A percentile compares a stretch with the other conserved stretches of the same genome.
Evolutionary conservation across 2,113 vertebrate genomes (phyloP).

Genomic region (Pterocles burchelli): DNA sequence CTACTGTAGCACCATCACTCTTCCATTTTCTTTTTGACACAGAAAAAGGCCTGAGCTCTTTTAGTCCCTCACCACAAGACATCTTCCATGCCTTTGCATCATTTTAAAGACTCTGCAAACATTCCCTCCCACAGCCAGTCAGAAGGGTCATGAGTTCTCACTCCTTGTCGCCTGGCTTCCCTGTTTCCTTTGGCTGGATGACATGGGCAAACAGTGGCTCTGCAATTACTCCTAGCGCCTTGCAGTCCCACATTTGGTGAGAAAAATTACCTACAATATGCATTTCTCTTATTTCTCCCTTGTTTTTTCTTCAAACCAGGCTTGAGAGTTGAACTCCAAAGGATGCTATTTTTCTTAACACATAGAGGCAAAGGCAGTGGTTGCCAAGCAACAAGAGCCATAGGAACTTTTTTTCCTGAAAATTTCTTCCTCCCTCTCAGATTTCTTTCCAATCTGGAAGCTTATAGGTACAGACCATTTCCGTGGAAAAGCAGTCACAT

Average conservation of each 20-base stretch:
- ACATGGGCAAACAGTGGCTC: not conserved
- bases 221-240: not conserved
- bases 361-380: conserved; percentile 64
- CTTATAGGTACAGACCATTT: conserved; percentile 38
- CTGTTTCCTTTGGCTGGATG: not conserved
- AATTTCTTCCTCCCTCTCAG: conserved; percentile 63
- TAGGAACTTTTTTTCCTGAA: conserved; percentile 4
- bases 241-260: not conserved
- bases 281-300: not conserved
- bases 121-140: not conserved
- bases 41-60: not conserved
- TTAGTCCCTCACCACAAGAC: not conserved
- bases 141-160: not conserved
- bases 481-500: conserved; percentile 29
- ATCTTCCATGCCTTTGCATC: not conserved
- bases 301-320: not conserved
- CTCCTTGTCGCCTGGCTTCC: not conserved
- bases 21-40: not conserved
- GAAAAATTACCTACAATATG: not conserved
- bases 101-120: not conserved
- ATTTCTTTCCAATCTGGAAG: conserved; percentile 43
- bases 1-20: not conserved
- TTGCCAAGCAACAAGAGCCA: conserved; percentile 76
- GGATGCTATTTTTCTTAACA: conserved; percentile 55
- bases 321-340: conserved; percentile 53